Conservation (phyloP, 2,113 vertebrate species). For the Paralichthys olivaceus region DNA sequence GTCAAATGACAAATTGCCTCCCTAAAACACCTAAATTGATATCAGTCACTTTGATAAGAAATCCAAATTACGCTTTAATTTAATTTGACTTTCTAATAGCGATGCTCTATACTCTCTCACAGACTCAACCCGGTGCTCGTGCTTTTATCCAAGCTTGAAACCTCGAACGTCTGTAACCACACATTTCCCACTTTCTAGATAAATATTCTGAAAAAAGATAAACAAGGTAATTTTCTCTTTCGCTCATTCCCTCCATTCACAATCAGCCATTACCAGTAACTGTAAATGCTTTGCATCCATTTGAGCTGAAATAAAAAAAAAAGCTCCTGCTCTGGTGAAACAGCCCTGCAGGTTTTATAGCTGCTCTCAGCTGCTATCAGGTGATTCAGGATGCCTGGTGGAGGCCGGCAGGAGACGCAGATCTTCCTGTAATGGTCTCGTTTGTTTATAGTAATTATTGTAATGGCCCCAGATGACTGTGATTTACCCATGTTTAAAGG, state of each 20-base stretch:
- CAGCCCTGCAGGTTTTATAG: constrained; percentile 11
- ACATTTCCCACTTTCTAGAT: neutral
- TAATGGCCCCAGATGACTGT: constrained; percentile 57
- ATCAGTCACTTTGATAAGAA: too few species aligned
- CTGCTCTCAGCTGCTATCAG: neutral
- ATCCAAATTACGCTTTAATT: too few species aligned
- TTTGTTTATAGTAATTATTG: constrained; percentile 64
- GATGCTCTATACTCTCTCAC: neutral
- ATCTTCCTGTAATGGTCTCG: constrained; percentile 60
- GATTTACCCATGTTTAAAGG: constrained; percentile 56
- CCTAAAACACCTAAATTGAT: too few species aligned
- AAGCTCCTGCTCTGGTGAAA: neutral
- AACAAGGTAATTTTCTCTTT: constrained; percentile 5
- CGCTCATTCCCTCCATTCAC: neutral
- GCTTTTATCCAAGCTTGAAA: too few species aligned
- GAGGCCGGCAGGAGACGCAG: constrained; percentile 31
- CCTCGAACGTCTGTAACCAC: neutral
- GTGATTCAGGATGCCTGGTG: neutral
- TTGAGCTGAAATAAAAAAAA: constrained; percentile 14
- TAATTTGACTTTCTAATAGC: neutral
- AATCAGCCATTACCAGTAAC: constrained; percentile 2
- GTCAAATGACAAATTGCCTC: too few species aligned
- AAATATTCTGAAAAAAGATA: neutral
- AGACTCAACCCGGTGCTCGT: neutral
- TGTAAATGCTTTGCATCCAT: constrained; percentile 9